phyloP scores from a whole-genome alignment of 2,113 vertebrate species.

The Scortum barcoo region DNA sequence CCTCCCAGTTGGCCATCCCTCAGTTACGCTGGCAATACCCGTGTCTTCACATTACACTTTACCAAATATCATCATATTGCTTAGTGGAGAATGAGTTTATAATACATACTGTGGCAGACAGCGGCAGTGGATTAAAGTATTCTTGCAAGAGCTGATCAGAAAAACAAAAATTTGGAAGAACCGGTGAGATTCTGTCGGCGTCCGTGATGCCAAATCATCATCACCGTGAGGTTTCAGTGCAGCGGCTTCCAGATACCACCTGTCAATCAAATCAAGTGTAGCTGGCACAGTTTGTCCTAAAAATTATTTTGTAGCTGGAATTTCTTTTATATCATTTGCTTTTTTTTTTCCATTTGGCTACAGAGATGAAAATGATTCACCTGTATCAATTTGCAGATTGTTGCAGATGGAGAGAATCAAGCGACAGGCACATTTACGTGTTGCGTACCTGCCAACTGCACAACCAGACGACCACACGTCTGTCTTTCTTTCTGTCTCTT shows the following conservation, averaged over 20 bases:
- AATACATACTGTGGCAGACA: not conserved
- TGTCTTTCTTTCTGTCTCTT: slow-evolving; percentile 24
- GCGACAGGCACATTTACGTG: not conserved
- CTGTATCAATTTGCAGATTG: not conserved
- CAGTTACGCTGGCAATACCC: no score
- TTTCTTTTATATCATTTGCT: not conserved
- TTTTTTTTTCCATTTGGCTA: not conserved
- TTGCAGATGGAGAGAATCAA: not conserved
- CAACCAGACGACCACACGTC: slow-evolving; percentile 22
- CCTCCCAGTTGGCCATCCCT: no score
- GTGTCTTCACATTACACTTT: not conserved
- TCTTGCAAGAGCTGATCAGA: not conserved
- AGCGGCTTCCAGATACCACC: not conserved
- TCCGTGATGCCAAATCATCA: not conserved
- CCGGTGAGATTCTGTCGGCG: not conserved
- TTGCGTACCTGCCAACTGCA: slow-evolving; percentile 31
- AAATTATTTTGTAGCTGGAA: not conserved
- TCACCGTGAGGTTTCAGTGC: not conserved
- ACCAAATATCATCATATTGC: not conserved
- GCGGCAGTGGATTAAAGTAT: not conserved
- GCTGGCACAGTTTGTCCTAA: not conserved
- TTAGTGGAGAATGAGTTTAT: not conserved
- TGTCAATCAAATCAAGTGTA: not conserved
- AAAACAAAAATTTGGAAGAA: not conserved
- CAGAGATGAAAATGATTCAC: not conserved